Conservation (phyloP, 2,113 vertebrate species). For the Sceloporus tristichus region DNA sequence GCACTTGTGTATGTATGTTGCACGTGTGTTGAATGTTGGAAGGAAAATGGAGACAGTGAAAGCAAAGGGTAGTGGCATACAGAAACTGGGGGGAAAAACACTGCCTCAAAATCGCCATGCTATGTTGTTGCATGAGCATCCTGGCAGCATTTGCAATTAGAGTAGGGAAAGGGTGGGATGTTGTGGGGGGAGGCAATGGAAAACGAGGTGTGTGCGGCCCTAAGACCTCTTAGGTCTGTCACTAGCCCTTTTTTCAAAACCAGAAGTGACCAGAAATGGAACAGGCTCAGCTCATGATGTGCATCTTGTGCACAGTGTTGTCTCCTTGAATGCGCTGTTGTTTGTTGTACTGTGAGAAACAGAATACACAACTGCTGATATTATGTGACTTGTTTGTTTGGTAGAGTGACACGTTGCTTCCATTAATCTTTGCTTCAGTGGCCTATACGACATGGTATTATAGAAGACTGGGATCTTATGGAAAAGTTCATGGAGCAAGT, state of each 20-base stretch:
- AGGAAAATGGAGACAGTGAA: neutral
- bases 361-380: neutral
- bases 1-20: too few species aligned
- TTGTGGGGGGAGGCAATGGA: too few species aligned
- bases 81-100: neutral
- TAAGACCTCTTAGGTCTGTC: too few species aligned
- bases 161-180: too few species aligned
- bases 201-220: too few species aligned
- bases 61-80: neutral
- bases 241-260: neutral
- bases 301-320: neutral
- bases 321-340: neutral
- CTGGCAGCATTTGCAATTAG: neutral
- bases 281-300: neutral
- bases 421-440: constrained; percentile 72
- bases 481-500: constrained; percentile 91
- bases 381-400: neutral
- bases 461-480: constrained; percentile 93
- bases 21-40: neutral
- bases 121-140: neutral
- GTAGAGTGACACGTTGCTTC: neutral
- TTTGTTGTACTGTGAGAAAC: neutral
- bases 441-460: constrained; percentile 84
- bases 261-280: neutral
- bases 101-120: too few species aligned